phyloP scores from a whole-genome alignment of 1,140 invertebrate species.

The Bathynomus jamesi region DNA sequence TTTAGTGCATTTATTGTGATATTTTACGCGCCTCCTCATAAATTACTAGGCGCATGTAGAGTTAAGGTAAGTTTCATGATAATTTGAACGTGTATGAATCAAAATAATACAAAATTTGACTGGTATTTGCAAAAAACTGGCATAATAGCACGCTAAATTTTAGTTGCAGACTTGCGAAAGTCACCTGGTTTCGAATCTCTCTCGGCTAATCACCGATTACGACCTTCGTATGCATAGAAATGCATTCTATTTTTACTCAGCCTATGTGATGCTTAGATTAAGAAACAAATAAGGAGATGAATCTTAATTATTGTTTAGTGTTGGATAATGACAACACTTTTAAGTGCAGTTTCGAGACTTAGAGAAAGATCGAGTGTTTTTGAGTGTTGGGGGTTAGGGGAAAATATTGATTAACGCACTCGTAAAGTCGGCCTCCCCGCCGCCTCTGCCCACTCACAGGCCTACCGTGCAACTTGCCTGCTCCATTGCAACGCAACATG shows the following conservation, averaged over 20 bases:
- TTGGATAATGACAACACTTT: too few species aligned
- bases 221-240: slow-evolving; percentile 14
- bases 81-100: background rate
- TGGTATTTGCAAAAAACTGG: too few species aligned
- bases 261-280: background rate
- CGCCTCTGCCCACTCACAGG: slow-evolving; percentile 14
- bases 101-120: too few species aligned
- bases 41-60: slow-evolving; percentile 36
- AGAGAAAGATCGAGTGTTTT: slow-evolving; percentile 15
- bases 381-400: slow-evolving; percentile 19
- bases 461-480: slow-evolving; percentile 31
- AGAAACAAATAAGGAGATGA: background rate
- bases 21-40: slow-evolving; percentile 30
- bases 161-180: slow-evolving; percentile 5
- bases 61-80: slow-evolving; percentile 24
- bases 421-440: slow-evolving; percentile 10
- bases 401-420: slow-evolving; percentile 30
- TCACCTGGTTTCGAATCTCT: background rate
- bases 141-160: too few species aligned
- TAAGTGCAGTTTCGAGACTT: too few species aligned
- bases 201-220: background rate
- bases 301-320: too few species aligned
- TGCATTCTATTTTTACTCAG: background rate
- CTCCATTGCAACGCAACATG: background rate
- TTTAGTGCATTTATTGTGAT: slow-evolving; percentile 31